Conservation (phyloP, 1,140 invertebrate species). For the Cotesia vestalis region DNA sequence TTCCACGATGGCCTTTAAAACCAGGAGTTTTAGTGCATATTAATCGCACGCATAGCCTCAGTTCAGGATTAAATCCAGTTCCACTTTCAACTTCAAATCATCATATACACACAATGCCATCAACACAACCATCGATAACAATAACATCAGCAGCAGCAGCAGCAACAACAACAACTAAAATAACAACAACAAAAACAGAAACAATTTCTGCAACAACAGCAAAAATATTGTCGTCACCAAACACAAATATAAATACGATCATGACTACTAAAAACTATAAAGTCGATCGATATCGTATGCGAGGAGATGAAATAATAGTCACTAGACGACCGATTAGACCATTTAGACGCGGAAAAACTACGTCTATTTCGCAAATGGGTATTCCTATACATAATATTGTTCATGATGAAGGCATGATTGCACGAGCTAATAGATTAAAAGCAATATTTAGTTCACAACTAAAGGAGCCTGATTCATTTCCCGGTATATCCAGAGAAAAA, state of each 20-base stretch:
- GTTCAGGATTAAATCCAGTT: constrained; percentile 52
- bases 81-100: constrained; percentile 32
- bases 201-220: not conserved
- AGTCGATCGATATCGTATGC: constrained; percentile 38
- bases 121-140: constrained; percentile 22
- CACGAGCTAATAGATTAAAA: constrained; percentile 60
- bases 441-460: constrained; percentile 60
- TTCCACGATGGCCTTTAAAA: constrained; percentile 85
- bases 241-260: too few relatives aligned
- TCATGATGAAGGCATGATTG: constrained; percentile 60
- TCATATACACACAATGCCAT: constrained; percentile 36
- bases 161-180: not conserved
- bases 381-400: constrained; percentile 37
- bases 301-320: constrained; percentile 32
- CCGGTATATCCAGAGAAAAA: constrained; percentile 62
- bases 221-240: too few relatives aligned
- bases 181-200: not conserved
- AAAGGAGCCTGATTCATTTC: constrained; percentile 57
- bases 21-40: constrained; percentile 88
- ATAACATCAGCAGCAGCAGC: not conserved
- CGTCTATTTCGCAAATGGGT: constrained; percentile 22
- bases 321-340: constrained; percentile 39
- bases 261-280: too few relatives aligned
- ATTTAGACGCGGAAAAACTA: constrained; percentile 38
- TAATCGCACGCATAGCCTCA: constrained; percentile 75